These are phyloP conservation scores for Labroides dimidiatus DNA, from an alignment of 2,797 vertebrate genomes.

Conservation along the genomic window DNA sequence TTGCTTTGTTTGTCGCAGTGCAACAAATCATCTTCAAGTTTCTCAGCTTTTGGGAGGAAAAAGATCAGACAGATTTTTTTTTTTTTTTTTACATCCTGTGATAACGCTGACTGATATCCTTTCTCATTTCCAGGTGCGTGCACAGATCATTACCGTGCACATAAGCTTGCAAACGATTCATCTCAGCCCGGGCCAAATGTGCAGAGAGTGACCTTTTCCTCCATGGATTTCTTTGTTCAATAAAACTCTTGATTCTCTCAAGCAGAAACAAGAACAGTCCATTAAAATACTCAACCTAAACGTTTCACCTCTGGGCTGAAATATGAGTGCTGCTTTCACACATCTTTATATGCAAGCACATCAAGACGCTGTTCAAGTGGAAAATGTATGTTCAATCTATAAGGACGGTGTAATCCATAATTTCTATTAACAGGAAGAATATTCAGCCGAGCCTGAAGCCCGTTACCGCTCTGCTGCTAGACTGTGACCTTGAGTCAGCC, in stretches of 20 bases:
- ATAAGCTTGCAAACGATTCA: constrained; percentile 32
- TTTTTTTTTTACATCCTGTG: constrained; percentile 16
- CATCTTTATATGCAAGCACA: constrained; percentile 7
- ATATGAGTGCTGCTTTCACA: not conserved
- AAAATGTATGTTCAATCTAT: constrained; percentile 27
- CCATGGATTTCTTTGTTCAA: constrained; percentile 55
- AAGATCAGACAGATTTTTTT: not conserved
- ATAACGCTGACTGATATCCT: constrained; percentile 57
- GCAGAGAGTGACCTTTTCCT: constrained; percentile 56
- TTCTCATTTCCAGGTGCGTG: constrained; percentile 33
- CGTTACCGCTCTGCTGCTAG: constrained; percentile 26
- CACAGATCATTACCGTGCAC: constrained; percentile 41
- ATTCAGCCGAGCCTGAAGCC: constrained; percentile 1
- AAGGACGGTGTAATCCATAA: constrained; percentile 29
- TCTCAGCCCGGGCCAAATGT: constrained; percentile 32
- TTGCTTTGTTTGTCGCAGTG: constrained; percentile 39
- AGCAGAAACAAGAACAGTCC: constrained; percentile 34
- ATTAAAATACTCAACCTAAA: constrained; percentile 26
- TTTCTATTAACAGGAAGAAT: constrained; percentile 12
- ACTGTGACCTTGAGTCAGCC: constrained; percentile 69
- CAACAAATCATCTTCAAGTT: constrained; percentile 23
- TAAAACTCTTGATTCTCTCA: constrained; percentile 40
- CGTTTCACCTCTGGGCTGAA: constrained; percentile 25
- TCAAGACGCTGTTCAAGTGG: constrained; percentile 7
- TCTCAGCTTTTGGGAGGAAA: constrained; percentile 22